phyloP scores from a whole-genome alignment of 2,888 invertebrate genomes.

The Taphrorychus bicolor region DNA sequence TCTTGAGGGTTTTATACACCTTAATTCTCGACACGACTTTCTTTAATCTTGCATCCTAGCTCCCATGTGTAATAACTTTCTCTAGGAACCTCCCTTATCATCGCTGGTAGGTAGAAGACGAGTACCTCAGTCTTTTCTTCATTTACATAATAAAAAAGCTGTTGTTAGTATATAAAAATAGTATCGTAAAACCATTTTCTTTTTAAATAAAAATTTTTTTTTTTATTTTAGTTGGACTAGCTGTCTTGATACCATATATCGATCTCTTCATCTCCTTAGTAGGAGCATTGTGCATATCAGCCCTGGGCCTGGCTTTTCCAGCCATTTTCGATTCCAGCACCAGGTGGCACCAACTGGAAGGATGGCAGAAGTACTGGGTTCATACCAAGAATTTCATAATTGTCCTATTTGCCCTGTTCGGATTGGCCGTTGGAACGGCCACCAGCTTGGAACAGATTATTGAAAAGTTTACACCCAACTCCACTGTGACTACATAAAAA shows the following conservation, averaged over 20 bases:
- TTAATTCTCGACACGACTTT: too few relatives aligned
- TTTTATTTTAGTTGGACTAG: constrained; percentile 77
- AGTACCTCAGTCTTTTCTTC: not conserved
- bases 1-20: too few relatives aligned
- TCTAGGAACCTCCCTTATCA: too few relatives aligned
- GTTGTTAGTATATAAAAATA: too few relatives aligned
- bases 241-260: constrained; percentile 83
- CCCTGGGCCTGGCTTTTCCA: constrained; percentile 88
- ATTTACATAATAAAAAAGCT: too few relatives aligned
- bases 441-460: constrained; percentile 69
- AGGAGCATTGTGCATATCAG: constrained; percentile 88
- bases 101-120: not conserved
- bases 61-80: too few relatives aligned
- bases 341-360: constrained; percentile 75
- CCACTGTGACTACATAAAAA: not conserved
- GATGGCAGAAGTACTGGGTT: constrained; percentile 60
- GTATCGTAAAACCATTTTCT: too few relatives aligned
- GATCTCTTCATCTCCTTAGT: constrained; percentile 81
- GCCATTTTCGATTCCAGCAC: constrained; percentile 86
- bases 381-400: constrained; percentile 64
- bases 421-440: constrained; percentile 71
- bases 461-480: constrained; percentile 49
- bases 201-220: constrained; percentile 44
- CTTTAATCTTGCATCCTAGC: too few relatives aligned
- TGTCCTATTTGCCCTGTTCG: constrained; percentile 67